Evolutionary conservation across 2,888 invertebrate genomes (phyloP), one percentile per base, ranked within the genome.

Genomic region (Rhodophaea formosa): DNA sequence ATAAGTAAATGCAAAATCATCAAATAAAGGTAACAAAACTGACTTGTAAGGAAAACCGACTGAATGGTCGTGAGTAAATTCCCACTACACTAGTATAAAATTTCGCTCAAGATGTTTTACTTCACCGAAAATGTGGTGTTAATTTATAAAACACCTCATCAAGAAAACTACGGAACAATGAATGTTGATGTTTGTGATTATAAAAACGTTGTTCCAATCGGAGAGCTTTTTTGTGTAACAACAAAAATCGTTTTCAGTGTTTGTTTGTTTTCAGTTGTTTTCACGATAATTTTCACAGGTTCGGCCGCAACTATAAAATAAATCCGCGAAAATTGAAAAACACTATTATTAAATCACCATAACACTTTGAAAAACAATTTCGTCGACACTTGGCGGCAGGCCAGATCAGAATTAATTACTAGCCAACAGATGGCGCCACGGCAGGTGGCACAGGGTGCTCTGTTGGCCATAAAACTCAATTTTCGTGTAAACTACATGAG

Each of bases 381-480:
- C 30, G 29, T 29, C 29, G 45, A 32, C 45, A 60, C 62, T 69
- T 86, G 84, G 86, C 79, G 49, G 32, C 15, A 58, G 59, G 77
- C 85, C 82, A 82, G 60, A 70, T 72, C 71, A 59, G 74, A 77
- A 85, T 87, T 86, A 86, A 87, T 86, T 84, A 84, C 78, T 61
- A 58, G 65, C 68, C 77, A 74, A 75, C 85, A 85, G 83, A 82
- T 84, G 84, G 76, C 79, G 74, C 59, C 71, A 61, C 57, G 64
- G 64, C 82, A 80, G 77, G 75, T 80, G 81, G 63, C 64, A 61
- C 69, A 62, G 42, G 42, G 49, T 56, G 54, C 53, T 53, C 56
- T 56, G 63, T 62, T 53, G 61, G 47, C 63, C 62, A 69, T 71
- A 68, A 71, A 66, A 66, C 68, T 65, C 63, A 62, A 55, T 56